These are phyloP conservation scores for Macrosoma leucophasiata DNA, from an alignment of 2,888 invertebrate species.

Conservation along the genomic window DNA sequence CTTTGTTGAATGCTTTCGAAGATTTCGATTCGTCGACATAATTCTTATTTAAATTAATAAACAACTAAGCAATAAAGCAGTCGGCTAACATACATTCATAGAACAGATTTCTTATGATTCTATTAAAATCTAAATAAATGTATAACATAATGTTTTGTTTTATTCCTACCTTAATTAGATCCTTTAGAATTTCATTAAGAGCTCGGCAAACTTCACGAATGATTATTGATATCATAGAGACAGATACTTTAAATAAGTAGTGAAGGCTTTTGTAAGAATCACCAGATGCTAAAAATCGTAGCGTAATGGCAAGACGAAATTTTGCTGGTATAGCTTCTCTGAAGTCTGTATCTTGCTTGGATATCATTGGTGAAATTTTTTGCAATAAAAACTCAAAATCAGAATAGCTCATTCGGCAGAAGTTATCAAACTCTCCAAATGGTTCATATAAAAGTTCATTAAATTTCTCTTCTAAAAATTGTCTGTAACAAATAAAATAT, in stretches of 20 bases:
- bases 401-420: conserved; percentile 27
- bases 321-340: conserved; percentile 24
- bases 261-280: conserved; percentile 22
- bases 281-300: conserved; percentile 27
- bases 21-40: conserved; percentile 19
- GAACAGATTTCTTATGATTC: conserved; percentile 11
- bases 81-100: too few relatives aligned
- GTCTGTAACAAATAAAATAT: conserved; percentile 20
- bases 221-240: conserved; percentile 26
- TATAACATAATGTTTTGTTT: conserved; percentile 11
- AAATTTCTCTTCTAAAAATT: conserved; percentile 29
- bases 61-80: conserved; percentile 14
- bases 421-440: conserved; percentile 34
- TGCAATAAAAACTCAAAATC: conserved; percentile 34
- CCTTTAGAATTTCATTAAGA: conserved; percentile 24
- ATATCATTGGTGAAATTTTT: conserved; percentile 33
- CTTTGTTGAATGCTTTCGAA: conserved; percentile 21
- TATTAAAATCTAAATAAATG: conserved; percentile 8
- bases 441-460: conserved; percentile 30
- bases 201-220: conserved; percentile 29
- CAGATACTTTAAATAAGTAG: conserved; percentile 30
- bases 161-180: conserved; percentile 26
- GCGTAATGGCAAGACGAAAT: conserved; percentile 25
- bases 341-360: conserved; percentile 32
- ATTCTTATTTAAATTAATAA: conserved; percentile 11